Base-by-base conservation (phyloP, 2,888 invertebrate genomes). In the Eurois occulta region DNA sequence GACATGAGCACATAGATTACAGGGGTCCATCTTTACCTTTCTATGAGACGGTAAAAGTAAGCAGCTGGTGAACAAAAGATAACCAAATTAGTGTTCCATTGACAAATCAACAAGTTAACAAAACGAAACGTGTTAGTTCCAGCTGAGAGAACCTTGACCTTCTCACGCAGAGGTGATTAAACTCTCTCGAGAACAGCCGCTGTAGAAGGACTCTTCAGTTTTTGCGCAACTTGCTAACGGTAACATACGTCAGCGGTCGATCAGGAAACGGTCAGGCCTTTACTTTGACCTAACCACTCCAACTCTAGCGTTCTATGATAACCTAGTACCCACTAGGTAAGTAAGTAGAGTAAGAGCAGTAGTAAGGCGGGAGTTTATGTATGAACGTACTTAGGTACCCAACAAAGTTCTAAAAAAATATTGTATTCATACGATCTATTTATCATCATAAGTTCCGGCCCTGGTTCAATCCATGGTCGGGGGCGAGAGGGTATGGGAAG, bases 151-250 rank as follows among this genome's bases (percentile, higher is more conserved):
- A 64, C 75, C 81, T 81, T 85, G 81, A 81, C 81, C 81, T 81
- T 75, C 58, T 72, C 24, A 11, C 7, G 3, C 41, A 4, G 1
- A 81, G 85, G 82, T 83, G 76, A 66, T 38, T 69, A 85, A 64
- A 69, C 85, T 72, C 76, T 10, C 48, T 64, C 35, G 18, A 55
- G 73, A 62, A 21, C 52, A 52, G 3, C 18, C 43, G 32, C 32
- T 64, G 66, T 38, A 24, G 24, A 32, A n/a, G 10, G 55, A 58
- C 13, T 55, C 52, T 65, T 16, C 21, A 43, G 43, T 85, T 81
- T 85, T 85, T 85, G 72, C 52, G 28, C 38, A 35, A 11, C 13
- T 11, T 21, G 55, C 3, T 81, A 83, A 81, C 85, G 82, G 85
- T 60, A 41, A n/a, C 52, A 11, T 11, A 24, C 43, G 58, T 58